Evolutionary conservation across 2,888 invertebrate species (phyloP), one percentile per base, ranked within the genome.

Genomic region (Hecatera dysodea): DNA sequence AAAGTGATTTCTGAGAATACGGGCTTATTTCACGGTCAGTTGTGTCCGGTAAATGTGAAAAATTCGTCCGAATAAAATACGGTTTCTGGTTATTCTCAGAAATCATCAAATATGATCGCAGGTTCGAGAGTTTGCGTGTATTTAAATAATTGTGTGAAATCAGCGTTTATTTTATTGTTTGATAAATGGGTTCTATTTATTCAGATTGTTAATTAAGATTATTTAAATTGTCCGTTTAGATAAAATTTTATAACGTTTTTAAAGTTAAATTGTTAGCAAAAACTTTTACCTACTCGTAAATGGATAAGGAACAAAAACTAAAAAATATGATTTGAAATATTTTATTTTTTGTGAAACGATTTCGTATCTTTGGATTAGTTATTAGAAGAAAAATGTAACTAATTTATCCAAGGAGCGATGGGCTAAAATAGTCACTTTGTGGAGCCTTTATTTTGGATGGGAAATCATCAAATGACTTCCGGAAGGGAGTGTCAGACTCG

Each of bases 1-100:
- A 85, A 79, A 89, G 89, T 89, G 88, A 88, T 90, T 93, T 93
- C 93, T 88, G 75, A 85, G 93, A 91, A 93, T 33, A 53, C 60
- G 9, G 42, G 48, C 86, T 89, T 90, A 94, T 94, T 94, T 94
- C 92, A 94, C 90, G 93, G 90, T 91, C 90, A 91, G 93, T 93
- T 94, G 88, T 84, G 72, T 86, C 81, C 77, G 84, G 80, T 90
- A 88, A 88, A 79, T 71, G 86, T 75, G 75, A 81, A 82, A 81
- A 67, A 67, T 57, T 65, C 50, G 48, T 55, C 42, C 22, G 53
- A 64, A 64, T 62, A 55, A 60, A 53, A 53, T 64, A 65, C 29
- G 44, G n/a, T 44, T 76, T 82, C 44, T 50, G 36, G 22, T 50
- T 66, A 53, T 85, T 84, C 85, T 67, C 12, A n/a, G 85, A 85